Evolutionary conservation across 2,888 invertebrate genomes (phyloP), one percentile per base, ranked within the genome.

Genomic region (Steinernema hermaphroditum): DNA sequence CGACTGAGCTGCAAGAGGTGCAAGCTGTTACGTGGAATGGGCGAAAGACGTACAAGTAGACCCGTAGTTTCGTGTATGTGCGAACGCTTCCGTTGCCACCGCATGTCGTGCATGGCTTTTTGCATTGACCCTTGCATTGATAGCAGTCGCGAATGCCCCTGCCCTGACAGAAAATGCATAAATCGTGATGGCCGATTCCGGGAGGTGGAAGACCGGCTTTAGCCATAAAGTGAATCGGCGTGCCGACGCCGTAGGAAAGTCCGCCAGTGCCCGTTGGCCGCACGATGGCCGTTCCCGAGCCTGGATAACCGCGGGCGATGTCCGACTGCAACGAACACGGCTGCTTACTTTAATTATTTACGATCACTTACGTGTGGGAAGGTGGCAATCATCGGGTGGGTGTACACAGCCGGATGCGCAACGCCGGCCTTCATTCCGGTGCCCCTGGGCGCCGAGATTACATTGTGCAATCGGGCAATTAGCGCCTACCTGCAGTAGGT

Each of bases 381-480:
- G 8, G 85, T 82, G 71, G 82, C 86, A 50, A 86, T 79, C 81
- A 84, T 83, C 29, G 86, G 86, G 75, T 86, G 86, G 2, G 86
- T 85, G 79, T 83, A 83, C 27, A 86, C 83, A 9, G 86, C 86
- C 0, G 86, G 86, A 78, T 86, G 86, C 14, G 86, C 85, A 4
- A 86, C 85, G 43, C 86, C 86, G 0, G 85, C 82, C 72, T 86
- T 86, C 86, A 86, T 86, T n/a, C 86, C 86, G 8, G 86, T 86
- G 29, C 86, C 86, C 57, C 86, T 84, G 73, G 49, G 74, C 72
- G 19, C 22, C n/a, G n/a, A n/a, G n/a, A n/a, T n/a, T n/a, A n/a
- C n/a, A 29, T 57, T 2, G 34, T 27, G 27, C 14, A 19, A 14
- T 71, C 27, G 32, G 22, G 70, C 8, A 2, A 12, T n/a, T 27